Conservation (phyloP, 2,888 invertebrate species). For the Idaea aversata region DNA sequence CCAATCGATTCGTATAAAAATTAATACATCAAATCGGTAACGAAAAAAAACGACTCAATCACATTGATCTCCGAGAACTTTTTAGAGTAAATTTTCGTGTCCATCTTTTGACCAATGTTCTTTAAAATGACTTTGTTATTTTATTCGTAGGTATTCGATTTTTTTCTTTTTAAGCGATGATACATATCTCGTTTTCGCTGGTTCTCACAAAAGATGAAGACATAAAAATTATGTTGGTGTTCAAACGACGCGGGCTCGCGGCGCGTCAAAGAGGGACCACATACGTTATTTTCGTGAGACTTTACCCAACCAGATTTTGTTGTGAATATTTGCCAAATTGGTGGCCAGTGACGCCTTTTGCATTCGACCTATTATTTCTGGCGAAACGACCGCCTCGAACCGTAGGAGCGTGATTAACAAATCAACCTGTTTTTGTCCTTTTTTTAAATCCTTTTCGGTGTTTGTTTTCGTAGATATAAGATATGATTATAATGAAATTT, state of each 20-base stretch:
- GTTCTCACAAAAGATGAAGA: slow-evolving; percentile 76
- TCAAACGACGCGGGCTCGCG: slow-evolving; percentile 44
- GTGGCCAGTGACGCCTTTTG: slow-evolving; percentile 74
- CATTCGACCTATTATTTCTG: slow-evolving; percentile 70
- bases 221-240: slow-evolving; percentile 69
- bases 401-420: slow-evolving; percentile 69
- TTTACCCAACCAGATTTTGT: slow-evolving; percentile 45
- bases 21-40: slow-evolving; percentile 65
- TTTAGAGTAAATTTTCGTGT: slow-evolving; percentile 59
- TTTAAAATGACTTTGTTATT: slow-evolving; percentile 52
- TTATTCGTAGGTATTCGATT: neutral
- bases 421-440: slow-evolving; percentile 57
- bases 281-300: slow-evolving; percentile 65
- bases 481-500: slow-evolving; percentile 72
- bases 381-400: slow-evolving; percentile 58
- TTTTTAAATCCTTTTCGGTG: slow-evolving; percentile 54
- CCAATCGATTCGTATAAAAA: slow-evolving; percentile 72
- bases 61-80: slow-evolving; percentile 54
- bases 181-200: slow-evolving; percentile 43
- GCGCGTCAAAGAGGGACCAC: slow-evolving; percentile 73
- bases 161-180: slow-evolving; percentile 45
- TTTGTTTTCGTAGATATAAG: slow-evolving; percentile 73
- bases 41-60: slow-evolving; percentile 57
- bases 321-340: slow-evolving; percentile 67
- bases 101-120: slow-evolving; percentile 72